phyloP scores from a whole-genome alignment of 1,140 invertebrate genomes.

The Drosophila sproati region DNA sequence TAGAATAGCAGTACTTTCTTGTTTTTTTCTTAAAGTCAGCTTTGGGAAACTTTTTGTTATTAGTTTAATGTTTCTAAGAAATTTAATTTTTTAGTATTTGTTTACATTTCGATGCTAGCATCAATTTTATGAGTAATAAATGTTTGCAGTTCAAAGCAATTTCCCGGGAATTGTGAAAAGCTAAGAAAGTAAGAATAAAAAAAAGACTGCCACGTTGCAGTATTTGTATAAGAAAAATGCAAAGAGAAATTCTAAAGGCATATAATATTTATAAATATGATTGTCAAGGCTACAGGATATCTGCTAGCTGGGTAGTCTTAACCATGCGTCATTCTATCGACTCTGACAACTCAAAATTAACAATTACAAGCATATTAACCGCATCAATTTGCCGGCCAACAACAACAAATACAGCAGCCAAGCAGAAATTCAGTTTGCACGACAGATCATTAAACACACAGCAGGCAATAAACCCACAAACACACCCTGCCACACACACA shows the following conservation, averaged over 20 bases:
- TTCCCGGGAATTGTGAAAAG: neutral
- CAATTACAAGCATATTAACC: conserved; percentile 78
- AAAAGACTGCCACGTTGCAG: no score
- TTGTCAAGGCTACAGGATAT: conserved; percentile 6
- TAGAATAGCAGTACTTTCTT: no score
- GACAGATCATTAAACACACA: conserved; percentile 74
- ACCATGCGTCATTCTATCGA: neutral
- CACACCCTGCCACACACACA: neutral
- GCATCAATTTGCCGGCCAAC: conserved; percentile 63
- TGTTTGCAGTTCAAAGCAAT: neutral
- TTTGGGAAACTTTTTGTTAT: neutral
- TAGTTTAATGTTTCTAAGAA: neutral
- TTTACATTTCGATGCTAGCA: neutral
- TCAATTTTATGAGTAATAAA: no score
- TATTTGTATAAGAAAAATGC: no score
- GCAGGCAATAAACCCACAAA: conserved; percentile 37
- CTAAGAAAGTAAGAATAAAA: no score
- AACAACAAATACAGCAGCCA: conserved; percentile 17
- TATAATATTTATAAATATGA: neutral
- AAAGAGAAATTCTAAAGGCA: neutral
- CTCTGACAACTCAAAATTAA: conserved; percentile 46
- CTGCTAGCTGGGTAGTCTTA: neutral
- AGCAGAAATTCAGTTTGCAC: conserved; percentile 12
- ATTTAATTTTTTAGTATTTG: neutral
- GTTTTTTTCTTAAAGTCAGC: conserved; percentile 1